These are phyloP conservation scores for Dynastes tityus DNA, from an alignment of 2,888 invertebrate genomes.

Conservation along the genomic window DNA sequence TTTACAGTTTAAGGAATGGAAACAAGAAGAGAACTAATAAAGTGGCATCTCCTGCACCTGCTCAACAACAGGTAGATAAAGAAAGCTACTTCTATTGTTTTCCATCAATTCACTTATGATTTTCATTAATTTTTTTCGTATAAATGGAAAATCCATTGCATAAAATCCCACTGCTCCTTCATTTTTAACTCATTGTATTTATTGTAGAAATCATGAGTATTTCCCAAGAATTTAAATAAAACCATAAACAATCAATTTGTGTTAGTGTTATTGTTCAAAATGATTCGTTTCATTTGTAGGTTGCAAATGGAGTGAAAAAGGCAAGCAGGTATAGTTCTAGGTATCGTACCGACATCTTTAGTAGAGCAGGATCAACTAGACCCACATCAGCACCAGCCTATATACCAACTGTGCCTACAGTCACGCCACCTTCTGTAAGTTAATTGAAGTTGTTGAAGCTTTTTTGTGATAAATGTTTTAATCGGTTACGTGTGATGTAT, in stretches of 20 bases:
- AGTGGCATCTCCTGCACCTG: constrained; percentile 32
- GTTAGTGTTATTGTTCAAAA: background rate
- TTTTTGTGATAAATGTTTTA: constrained; percentile 33
- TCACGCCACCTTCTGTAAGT: constrained; percentile 68
- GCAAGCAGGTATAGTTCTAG: constrained; percentile 76
- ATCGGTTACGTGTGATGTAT: background rate
- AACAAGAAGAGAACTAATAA: constrained; percentile 53
- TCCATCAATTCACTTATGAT: no score
- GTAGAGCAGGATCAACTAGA: constrained; percentile 68
- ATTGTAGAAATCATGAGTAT: background rate
- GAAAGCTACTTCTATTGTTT: background rate
- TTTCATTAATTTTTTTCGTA: no score
- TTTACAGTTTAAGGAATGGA: constrained; percentile 62
- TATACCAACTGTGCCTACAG: constrained; percentile 77
- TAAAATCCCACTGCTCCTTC: no score
- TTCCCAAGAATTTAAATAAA: background rate
- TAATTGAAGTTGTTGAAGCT: constrained; percentile 11
- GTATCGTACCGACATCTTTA: constrained; percentile 70
- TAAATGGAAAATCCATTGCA: no score
- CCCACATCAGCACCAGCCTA: constrained; percentile 74
- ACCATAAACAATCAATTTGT: constrained; percentile 8
- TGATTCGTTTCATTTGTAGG: constrained; percentile 18
- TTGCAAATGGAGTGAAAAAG: constrained; percentile 65
- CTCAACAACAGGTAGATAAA: constrained; percentile 49
- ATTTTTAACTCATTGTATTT: background rate